These are phyloP conservation scores for Catocala sponsa DNA, from an alignment of 2,888 invertebrate species.

Conservation along the genomic window DNA sequence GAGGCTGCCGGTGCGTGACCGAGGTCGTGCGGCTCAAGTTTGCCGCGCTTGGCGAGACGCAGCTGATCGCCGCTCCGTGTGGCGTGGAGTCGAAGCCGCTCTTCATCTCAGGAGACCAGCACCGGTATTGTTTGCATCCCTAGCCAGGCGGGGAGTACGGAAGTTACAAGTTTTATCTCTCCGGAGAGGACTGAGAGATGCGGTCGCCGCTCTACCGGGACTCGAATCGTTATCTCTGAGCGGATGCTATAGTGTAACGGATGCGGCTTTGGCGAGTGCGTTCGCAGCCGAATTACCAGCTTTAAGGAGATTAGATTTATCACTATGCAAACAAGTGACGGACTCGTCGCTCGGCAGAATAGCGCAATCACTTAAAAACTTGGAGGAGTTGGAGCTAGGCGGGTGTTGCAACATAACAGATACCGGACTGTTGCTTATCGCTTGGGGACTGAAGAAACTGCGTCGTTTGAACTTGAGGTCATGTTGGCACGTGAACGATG, in stretches of 20 bases:
- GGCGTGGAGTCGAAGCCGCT: slow-evolving; percentile 97
- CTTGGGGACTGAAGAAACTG: slow-evolving; percentile 95
- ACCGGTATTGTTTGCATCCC: slow-evolving; percentile 94
- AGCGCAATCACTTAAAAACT: slow-evolving; percentile 94
- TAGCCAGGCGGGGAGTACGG: slow-evolving; percentile 95
- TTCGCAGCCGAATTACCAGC: slow-evolving; percentile 93
- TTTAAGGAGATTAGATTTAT: slow-evolving; percentile 94
- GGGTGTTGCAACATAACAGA: slow-evolving; percentile 97
- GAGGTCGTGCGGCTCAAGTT: slow-evolving; percentile 96
- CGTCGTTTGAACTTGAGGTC: slow-evolving; percentile 95
- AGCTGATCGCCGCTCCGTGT: slow-evolving; percentile 96
- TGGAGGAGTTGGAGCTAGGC: slow-evolving; percentile 95
- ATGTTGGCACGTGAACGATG: slow-evolving; percentile 97
- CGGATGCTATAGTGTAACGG: slow-evolving; percentile 97
- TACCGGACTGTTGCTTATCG: slow-evolving; percentile 94
- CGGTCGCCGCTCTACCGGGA: slow-evolving; percentile 95
- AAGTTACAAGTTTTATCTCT: slow-evolving; percentile 96
- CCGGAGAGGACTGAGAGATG: slow-evolving; percentile 93
- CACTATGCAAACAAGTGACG: slow-evolving; percentile 98
- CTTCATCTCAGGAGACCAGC: slow-evolving; percentile 95
- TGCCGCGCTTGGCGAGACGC: slow-evolving; percentile 97
- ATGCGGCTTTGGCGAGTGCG: slow-evolving; percentile 94
- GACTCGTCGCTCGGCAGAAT: slow-evolving; percentile 95
- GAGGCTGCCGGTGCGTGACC: slow-evolving; percentile 95
- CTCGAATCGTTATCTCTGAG: slow-evolving; percentile 96